A percentile compares a stretch with the other conserved stretches of the same genome.
phyloP scores from a whole-genome alignment of 1,140 invertebrate species.

The Pteromalus puparum region DNA sequence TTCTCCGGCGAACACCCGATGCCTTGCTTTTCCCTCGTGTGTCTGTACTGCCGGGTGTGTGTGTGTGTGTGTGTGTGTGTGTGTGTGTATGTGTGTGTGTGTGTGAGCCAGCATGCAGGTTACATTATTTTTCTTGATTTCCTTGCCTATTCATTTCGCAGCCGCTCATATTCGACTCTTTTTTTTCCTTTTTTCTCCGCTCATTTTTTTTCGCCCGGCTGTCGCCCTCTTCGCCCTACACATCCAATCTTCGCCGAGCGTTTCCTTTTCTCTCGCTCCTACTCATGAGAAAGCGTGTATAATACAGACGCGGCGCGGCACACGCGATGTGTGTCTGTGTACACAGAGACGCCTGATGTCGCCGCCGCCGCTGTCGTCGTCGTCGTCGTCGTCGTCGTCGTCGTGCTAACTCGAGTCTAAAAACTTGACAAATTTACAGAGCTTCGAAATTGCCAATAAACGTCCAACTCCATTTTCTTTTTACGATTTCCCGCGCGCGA shows the following conservation, averaged over 20 bases:
- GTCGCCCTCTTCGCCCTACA: neutral
- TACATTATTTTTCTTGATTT: slow-evolving; percentile 49
- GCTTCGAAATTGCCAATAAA: slow-evolving; percentile 1
- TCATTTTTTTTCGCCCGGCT: neutral
- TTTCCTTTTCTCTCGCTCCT: neutral
- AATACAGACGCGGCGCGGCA: neutral
- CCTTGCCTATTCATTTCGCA: slow-evolving; percentile 24
- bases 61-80: no score
- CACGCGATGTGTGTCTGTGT: neutral
- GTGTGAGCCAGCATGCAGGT: neutral
- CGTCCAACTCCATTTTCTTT: neutral
- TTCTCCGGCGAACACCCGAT: neutral
- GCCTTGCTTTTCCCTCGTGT: neutral
- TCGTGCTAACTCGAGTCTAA: neutral
- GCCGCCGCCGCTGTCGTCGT: no score
- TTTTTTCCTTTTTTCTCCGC: slow-evolving; percentile 3
- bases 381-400: no score
- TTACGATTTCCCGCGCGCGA: neutral
- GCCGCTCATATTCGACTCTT: no score
- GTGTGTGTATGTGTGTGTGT: neutral
- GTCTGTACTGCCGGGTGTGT: neutral
- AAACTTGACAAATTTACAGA: slow-evolving; percentile 4
- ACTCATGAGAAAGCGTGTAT: neutral
- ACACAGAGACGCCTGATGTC: no score
- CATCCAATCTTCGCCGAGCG: neutral